Conservation (phyloP, 2,113 vertebrate genomes). For the Pygathrix nemaeus region DNA sequence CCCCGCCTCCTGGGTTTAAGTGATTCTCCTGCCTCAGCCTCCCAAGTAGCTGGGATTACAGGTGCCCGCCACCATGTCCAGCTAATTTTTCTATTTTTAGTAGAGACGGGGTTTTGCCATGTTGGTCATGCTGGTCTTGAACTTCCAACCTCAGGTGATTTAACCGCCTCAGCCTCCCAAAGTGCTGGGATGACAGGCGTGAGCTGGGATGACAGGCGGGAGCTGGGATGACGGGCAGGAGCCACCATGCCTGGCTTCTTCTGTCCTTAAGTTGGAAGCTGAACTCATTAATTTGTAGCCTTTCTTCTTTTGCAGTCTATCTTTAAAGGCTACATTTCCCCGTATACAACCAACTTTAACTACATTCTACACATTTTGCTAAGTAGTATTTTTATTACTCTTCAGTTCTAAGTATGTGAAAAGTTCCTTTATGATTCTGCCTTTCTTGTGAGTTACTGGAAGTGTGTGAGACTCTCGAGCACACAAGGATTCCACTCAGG, state of each 20-base stretch:
- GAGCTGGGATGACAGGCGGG: too few species aligned
- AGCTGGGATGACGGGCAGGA: too few species aligned
- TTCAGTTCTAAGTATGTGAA: background rate
- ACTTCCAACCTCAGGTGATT: too few species aligned
- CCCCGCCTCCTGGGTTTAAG: too few species aligned
- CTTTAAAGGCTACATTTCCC: background rate
- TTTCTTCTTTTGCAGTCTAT: background rate
- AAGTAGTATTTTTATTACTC: background rate
- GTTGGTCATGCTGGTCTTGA: too few species aligned
- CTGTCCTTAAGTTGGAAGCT: background rate
- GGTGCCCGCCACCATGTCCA: too few species aligned
- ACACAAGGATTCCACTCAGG: background rate
- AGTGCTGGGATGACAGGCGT: too few species aligned
- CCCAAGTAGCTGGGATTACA: too few species aligned
- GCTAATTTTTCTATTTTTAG: too few species aligned
- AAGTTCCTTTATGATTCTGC: background rate
- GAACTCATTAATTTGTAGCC: background rate
- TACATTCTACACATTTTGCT: background rate
- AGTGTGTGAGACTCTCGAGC: background rate
- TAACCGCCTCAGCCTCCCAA: too few species aligned
- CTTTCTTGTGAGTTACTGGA: background rate
- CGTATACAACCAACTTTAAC: background rate
- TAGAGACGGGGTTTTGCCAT: too few species aligned
- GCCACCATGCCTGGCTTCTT: background rate
- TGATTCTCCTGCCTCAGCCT: too few species aligned